A percentile compares a stretch with the other conserved stretches of the same genome.
Evolutionary conservation across 2,888 invertebrate genomes (phyloP).

Genomic region (Adineta ricciae): DNA sequence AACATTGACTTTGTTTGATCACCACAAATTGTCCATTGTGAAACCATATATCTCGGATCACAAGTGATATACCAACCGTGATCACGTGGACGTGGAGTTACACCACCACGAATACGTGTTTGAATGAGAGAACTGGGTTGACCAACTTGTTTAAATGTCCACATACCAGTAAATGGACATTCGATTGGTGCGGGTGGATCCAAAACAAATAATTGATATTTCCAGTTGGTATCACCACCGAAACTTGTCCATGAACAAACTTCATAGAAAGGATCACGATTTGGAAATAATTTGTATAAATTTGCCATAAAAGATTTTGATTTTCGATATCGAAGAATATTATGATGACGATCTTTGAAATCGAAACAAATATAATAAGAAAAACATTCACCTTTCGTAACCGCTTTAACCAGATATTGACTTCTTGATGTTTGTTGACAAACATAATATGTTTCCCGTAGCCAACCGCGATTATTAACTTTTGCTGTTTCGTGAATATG

Average conservation of each 20-base stretch:
- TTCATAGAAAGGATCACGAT: conserved; percentile 41
- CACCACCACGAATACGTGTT: conserved; percentile 86
- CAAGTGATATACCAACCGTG: conserved; percentile 33
- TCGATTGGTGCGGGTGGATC: conserved; percentile 70
- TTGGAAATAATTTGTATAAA: conserved; percentile 31
- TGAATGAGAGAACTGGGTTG: conserved; percentile 57
- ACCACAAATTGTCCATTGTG: conserved; percentile 63
- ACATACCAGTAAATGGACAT: conserved; percentile 82
- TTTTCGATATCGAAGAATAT: conserved; percentile 70
- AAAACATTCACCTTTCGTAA: conserved; percentile 85
- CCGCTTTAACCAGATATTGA: conserved; percentile 84
- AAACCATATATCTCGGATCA: conserved; percentile 27
- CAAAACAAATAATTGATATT: conserved; percentile 48
- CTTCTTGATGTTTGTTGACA: conserved; percentile 83
- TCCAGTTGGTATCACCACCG: conserved; percentile 47
- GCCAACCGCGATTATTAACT: conserved; percentile 50
- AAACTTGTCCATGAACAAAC: conserved; percentile 50
- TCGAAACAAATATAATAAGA: conserved; percentile 83
- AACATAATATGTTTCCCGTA: conserved; percentile 74
- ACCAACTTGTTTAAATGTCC: conserved; percentile 68
- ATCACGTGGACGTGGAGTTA: conserved; percentile 74
- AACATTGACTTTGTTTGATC: conserved; percentile 76
- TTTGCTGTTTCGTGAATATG: conserved; percentile 90
- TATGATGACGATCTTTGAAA: conserved; percentile 86
- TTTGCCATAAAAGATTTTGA: conserved; percentile 41